A percentile compares a stretch with the other conserved stretches of the same genome.
phyloP scores from a whole-genome alignment of 2,113 vertebrate species.

The Guaruba guarouba region DNA sequence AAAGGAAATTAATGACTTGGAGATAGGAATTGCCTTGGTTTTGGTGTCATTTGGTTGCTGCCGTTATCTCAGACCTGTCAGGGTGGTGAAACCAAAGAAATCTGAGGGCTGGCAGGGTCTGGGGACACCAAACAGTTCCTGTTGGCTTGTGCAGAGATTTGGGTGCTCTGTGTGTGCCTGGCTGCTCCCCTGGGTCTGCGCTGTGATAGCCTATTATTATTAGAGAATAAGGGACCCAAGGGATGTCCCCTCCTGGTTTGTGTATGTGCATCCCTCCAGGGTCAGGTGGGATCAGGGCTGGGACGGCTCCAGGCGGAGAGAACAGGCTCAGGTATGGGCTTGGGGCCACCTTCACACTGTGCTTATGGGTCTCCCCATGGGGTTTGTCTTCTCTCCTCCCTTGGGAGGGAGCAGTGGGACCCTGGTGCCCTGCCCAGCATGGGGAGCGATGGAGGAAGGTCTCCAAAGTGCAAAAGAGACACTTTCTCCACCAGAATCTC shows the following conservation, averaged over 20 bases:
- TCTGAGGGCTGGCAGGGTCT: not conserved
- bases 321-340: fast-evolving
- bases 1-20: not conserved
- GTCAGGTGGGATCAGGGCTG: not conserved
- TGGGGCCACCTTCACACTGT: not conserved
- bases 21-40: not conserved
- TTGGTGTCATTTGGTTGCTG: not conserved
- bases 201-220: not conserved
- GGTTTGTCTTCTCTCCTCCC: not conserved
- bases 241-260: not conserved
- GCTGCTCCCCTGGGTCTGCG: not conserved
- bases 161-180: not conserved
- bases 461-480: not conserved
- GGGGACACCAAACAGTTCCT: not conserved
- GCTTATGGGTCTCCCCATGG: fast-evolving
- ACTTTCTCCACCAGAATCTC: not conserved
- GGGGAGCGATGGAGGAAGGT: not conserved
- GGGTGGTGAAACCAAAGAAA: not conserved
- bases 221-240: not conserved
- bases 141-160: not conserved
- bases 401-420: not conserved
- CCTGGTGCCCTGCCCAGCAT: not conserved
- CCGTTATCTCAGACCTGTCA: fast-evolving
- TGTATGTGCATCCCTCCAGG: not conserved
- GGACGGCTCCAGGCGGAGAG: not conserved